These are phyloP conservation scores for Asobara japonica DNA, from an alignment of 1,140 invertebrate genomes.

Conservation along the genomic window DNA sequence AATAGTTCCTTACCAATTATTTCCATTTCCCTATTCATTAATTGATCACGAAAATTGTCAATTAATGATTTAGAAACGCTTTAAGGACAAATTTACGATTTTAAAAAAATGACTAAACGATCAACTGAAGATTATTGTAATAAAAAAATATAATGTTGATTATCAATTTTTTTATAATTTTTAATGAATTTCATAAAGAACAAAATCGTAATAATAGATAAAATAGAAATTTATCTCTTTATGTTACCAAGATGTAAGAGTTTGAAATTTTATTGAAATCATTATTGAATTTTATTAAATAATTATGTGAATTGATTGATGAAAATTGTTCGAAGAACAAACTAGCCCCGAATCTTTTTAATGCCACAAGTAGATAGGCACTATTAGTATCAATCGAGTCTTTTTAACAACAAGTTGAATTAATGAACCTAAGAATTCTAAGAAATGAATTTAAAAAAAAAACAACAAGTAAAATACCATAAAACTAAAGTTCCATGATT, in stretches of 20 bases:
- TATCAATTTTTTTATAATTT: neutral
- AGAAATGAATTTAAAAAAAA: constrained; percentile 33
- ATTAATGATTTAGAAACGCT: constrained; percentile 1
- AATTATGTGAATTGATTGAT: neutral
- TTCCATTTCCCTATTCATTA: too few relatives aligned
- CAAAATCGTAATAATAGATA: neutral
- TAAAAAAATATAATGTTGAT: neutral
- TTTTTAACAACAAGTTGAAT: constrained; percentile 31
- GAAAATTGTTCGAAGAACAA: neutral
- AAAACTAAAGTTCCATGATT: constrained; percentile 31
- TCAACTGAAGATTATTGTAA: neutral
- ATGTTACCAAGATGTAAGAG: neutral
- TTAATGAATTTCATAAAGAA: too few relatives aligned
- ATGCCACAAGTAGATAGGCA: constrained; percentile 49
- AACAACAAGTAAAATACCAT: constrained; percentile 30
- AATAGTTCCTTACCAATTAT: too few relatives aligned
- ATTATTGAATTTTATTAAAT: neutral
- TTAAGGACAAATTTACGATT: neutral
- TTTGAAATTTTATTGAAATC: neutral
- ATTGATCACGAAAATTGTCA: neutral
- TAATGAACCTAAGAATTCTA: constrained; percentile 26
- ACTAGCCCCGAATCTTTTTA: neutral
- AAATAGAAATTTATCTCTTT: neutral
- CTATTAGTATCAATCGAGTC: constrained; percentile 37
- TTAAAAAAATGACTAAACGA: neutral